Percentiles rank a stretch among this genome's conserved stretches.
These are phyloP conservation scores for Tretioscincus oriximinensis DNA, from an alignment of 2,113 vertebrate species.

Conservation along the genomic window DNA sequence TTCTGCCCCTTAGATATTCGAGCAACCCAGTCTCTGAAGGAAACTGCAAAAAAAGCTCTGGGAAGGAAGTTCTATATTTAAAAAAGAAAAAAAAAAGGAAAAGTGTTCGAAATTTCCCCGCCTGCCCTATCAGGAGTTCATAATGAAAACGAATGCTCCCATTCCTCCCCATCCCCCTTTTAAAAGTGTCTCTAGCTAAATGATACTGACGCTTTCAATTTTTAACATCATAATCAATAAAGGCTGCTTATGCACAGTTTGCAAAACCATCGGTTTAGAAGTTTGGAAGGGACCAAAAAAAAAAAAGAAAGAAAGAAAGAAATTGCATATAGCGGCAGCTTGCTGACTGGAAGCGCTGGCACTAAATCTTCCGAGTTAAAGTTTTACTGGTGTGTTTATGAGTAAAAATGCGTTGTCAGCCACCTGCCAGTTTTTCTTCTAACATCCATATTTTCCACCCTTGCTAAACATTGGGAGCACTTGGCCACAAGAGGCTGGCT, in stretches of 20 bases:
- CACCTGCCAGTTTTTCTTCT: constrained; percentile 98
- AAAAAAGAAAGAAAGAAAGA: no score
- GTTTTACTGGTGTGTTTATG: constrained; percentile 99
- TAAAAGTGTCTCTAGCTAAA: constrained; percentile 94
- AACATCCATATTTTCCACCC: constrained; percentile 97
- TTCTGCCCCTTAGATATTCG: no score
- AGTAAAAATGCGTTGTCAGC: constrained; percentile 99
- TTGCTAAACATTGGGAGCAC: constrained; percentile 86
- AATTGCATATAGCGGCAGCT: constrained; percentile 94
- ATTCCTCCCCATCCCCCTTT: constrained; percentile 68
- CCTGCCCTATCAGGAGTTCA: constrained; percentile 69
- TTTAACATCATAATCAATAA: constrained; percentile 99
- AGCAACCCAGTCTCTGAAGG: no score
- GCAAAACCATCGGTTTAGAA: constrained; percentile 98
- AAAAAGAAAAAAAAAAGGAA: constrained; percentile 55
- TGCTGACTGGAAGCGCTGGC: constrained; percentile 92
- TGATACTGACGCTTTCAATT: constrained; percentile 98
- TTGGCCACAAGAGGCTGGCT: constrained; percentile 86
- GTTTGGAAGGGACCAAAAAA: constrained; percentile 66
- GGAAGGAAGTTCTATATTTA: no score
- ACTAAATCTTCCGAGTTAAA: constrained; percentile 99
- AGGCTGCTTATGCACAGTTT: constrained; percentile 96
- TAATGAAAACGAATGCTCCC: constrained; percentile 86
- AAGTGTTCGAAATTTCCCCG: constrained; percentile 39
- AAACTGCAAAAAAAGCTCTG: no score